Base-by-base conservation (phyloP, 2,797 vertebrate species). In the Tadarida brasiliensis region DNA sequence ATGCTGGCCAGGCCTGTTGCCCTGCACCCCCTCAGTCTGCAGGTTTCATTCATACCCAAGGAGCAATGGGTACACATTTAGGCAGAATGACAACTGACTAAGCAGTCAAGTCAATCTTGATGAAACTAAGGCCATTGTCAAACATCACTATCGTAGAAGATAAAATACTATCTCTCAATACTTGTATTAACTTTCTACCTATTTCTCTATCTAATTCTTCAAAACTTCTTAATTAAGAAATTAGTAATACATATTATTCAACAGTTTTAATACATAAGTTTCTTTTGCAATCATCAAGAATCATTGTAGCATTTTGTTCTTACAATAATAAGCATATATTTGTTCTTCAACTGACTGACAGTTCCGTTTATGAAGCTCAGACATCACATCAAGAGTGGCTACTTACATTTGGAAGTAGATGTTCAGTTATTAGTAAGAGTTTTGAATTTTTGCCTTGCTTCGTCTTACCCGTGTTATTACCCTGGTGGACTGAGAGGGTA, bases 221-320 rank as follows among this genome's bases (percentile, higher is more conserved):
- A 54, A 78, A 93, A 65, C 39, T 57, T 85, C 49, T 96, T 59
- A 35, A 74, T 93, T 93, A 30, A 73, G 84, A 87, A 91, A 24
- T 90, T 81, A 56, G 26, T 24, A 71, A 89, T 85, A 61, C 10
- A 30, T 47, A 77, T 28, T 47, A 74, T 49, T 95, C 15, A 73
- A 86, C 82, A 92, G 30, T 71, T 35, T 81, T 90, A 68, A 54
- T 54, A 87, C 10, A 33, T 11, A 51, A 63, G 44, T 63, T 71
- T 33, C 44, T 90, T 96, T 91, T 81, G 15, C 30, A 76, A 24
- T 68, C 54, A 91, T 77, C 63, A 56, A 57, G 19, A 90, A 90
- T 87, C 54, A 57, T 35, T 54, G 6, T 88, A 80, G 15, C 70
- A 86, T 82, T 91, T 92, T 89, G 26, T 49, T 88, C 44, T 82